phyloP scores from a whole-genome alignment of 2,888 invertebrate species.

The Rotaria macrura region DNA sequence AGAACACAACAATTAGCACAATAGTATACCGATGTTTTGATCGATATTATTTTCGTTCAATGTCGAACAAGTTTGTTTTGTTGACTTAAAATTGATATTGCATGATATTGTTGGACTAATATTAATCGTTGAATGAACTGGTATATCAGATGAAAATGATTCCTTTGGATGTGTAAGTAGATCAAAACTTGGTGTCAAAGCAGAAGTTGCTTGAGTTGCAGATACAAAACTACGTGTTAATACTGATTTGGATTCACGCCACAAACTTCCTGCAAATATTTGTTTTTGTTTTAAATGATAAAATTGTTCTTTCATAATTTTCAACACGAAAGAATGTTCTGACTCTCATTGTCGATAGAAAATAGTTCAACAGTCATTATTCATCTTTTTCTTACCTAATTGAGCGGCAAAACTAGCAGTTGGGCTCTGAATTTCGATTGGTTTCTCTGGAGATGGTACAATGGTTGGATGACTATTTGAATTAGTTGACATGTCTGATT shows the following conservation, averaged over 20 bases:
- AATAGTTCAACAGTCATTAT: too few species aligned
- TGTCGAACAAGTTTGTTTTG: too few species aligned
- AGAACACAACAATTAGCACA: background rate
- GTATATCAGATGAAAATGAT: background rate
- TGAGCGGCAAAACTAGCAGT: slow-evolving; percentile 25
- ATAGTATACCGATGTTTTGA: background rate
- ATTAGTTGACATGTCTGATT: too few species aligned
- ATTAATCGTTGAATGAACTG: background rate
- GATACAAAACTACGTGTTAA: background rate
- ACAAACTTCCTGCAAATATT: slow-evolving; percentile 25
- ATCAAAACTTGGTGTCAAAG: background rate
- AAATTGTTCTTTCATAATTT: background rate
- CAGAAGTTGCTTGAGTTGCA: background rate
- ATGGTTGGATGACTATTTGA: background rate
- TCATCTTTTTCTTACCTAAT: slow-evolving; percentile 18
- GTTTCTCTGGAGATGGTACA: slow-evolving; percentile 1
- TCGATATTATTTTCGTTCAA: too few species aligned
- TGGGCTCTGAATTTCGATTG: too few species aligned
- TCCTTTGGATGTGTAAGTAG: background rate
- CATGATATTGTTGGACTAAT: background rate
- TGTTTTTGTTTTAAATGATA: background rate
- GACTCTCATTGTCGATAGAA: too few species aligned
- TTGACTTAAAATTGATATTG: background rate
- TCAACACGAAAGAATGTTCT: too few species aligned
- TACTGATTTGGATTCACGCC: slow-evolving; percentile 30